Evolutionary conservation across 2,113 vertebrate species (phyloP).

Genomic region (Trinectes maculatus): DNA sequence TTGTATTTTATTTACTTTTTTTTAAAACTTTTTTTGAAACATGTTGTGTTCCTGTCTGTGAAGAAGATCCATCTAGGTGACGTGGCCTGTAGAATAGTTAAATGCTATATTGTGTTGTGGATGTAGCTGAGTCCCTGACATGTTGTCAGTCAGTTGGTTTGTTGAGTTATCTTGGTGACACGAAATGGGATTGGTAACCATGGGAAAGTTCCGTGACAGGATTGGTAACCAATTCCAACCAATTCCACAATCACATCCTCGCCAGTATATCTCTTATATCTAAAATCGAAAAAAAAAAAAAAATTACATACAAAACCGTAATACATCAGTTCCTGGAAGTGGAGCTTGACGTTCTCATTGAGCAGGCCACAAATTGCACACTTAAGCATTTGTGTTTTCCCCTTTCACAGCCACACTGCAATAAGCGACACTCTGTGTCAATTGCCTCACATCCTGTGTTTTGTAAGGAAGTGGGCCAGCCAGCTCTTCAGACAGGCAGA

Average conservation of each 20-base stretch:
- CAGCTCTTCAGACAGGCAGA: conserved; percentile 26
- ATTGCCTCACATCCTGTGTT: conserved; percentile 83
- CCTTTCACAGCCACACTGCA: conserved; percentile 62
- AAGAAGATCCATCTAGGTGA: too few species aligned
- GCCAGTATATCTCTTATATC: background rate
- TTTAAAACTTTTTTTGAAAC: background rate
- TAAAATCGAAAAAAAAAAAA: background rate
- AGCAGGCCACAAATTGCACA: conserved; percentile 67
- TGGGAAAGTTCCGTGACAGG: too few species aligned
- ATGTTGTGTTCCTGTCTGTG: too few species aligned
- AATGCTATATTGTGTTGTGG: too few species aligned
- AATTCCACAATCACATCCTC: background rate
- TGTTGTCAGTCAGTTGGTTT: too few species aligned
- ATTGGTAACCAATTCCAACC: background rate
- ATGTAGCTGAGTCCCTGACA: too few species aligned
- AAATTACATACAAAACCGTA: conserved; percentile 14
- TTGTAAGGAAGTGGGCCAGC: conserved; percentile 76
- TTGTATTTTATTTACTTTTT: background rate
- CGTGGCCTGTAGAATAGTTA: too few species aligned
- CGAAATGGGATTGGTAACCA: too few species aligned
- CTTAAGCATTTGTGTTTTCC: conserved; percentile 70
- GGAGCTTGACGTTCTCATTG: conserved; percentile 33
- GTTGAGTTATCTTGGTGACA: too few species aligned
- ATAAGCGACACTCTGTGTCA: conserved; percentile 41
- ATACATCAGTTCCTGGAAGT: conserved; percentile 64